These are phyloP conservation scores for Zonitis immaculata DNA, from an alignment of 2,888 invertebrate species.

Conservation along the genomic window DNA sequence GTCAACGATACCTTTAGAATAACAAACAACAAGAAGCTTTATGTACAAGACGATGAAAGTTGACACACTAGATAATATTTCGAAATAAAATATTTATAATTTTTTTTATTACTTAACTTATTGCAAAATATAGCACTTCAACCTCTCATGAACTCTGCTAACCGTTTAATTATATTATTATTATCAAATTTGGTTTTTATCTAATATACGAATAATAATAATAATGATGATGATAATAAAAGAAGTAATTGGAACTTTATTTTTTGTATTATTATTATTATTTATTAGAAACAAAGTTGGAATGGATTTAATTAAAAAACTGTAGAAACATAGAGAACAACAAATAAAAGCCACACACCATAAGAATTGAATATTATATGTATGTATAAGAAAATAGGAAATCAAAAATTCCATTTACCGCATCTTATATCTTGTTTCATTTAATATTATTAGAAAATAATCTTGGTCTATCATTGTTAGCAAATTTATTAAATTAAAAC, in stretches of 20 bases:
- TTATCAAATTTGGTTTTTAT: too few species aligned
- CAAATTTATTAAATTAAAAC: not conserved
- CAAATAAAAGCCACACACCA: not conserved
- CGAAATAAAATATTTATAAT: not conserved
- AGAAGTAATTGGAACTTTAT: not conserved
- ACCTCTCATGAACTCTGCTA: not conserved
- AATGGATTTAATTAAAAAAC: slow-evolving; percentile 1
- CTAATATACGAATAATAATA: too few species aligned
- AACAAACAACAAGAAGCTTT: slow-evolving; percentile 33
- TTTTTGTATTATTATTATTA: not conserved
- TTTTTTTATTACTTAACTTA: not conserved
- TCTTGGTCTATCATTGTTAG: not conserved
- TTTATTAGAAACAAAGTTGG: not conserved
- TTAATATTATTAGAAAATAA: not conserved
- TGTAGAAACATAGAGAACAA: not conserved
- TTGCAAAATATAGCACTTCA: not conserved
- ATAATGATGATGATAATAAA: too few species aligned
- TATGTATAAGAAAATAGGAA: not conserved
- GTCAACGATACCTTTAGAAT: slow-evolving; percentile 43
- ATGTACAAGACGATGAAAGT: not conserved
- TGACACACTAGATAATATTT: not conserved
- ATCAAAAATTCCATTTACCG: not conserved
- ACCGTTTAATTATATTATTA: too few species aligned
- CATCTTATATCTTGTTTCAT: not conserved
- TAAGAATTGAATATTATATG: not conserved